A percentile compares a stretch with the other conserved stretches of the same genome.
Conservation (phyloP, 92 coral and sea anemone genomes). For the Meandrina meandrites region DNA sequence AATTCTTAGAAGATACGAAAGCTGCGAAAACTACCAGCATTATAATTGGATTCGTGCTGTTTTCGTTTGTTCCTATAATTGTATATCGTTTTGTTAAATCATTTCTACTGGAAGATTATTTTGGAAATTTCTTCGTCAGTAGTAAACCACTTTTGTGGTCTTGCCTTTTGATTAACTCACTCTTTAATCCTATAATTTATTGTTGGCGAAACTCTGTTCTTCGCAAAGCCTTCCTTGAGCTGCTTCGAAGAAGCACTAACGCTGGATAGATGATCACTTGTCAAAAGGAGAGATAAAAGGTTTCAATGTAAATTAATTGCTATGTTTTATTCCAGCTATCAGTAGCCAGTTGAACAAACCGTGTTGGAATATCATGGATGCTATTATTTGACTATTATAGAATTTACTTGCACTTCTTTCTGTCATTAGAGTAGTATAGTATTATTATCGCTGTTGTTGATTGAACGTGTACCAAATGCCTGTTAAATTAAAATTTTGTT, state of each 20-base stretch:
- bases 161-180: slow-evolving; percentile 39
- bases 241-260: neutral
- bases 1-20: slow-evolving; percentile 23
- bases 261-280: neutral
- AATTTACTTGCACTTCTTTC: no score
- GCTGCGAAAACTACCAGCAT: slow-evolving; percentile 20
- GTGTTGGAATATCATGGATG: no score
- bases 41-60: slow-evolving; percentile 12
- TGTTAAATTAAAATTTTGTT: no score
- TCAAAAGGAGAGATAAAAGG: no score
- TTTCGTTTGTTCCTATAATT: neutral
- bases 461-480: no score
- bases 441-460: no score
- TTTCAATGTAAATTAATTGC: no score
- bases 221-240: slow-evolving; percentile 62
- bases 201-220: slow-evolving; percentile 88
- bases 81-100: neutral
- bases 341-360: no score
- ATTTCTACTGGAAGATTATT: neutral
- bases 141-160: slow-evolving; percentile 3
- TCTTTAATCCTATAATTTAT: slow-evolving; percentile 88
- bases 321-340: no score
- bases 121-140: slow-evolving; percentile 13
- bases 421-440: no score
- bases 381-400: no score